phyloP scores from a whole-genome alignment of 2,888 invertebrate species.

The Fabriciana adippe region DNA sequence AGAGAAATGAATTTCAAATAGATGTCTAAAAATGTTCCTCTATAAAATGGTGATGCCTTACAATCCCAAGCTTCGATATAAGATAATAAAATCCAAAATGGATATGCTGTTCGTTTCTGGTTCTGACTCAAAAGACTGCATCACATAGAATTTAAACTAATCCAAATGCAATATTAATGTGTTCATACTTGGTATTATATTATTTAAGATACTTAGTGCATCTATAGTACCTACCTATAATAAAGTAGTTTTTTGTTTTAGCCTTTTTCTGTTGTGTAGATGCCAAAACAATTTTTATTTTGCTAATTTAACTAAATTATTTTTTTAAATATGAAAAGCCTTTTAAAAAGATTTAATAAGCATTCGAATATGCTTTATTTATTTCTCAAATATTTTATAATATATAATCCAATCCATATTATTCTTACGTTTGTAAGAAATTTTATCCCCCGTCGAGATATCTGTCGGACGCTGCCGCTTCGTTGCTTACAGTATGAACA shows the following conservation, averaged over 20 bases:
- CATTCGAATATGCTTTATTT: too few species aligned
- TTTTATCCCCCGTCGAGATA: constrained; percentile 76
- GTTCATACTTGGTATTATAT: background rate
- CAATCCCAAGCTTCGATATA: constrained; percentile 68
- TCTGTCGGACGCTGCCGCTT: constrained; percentile 70
- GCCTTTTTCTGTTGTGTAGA: background rate
- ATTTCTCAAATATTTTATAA: background rate
- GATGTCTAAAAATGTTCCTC: constrained; percentile 38
- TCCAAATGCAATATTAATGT: background rate
- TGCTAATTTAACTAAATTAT: background rate
- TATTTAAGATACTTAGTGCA: too few species aligned
- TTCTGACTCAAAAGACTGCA: constrained; percentile 40
- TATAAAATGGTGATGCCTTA: constrained; percentile 53
- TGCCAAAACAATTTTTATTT: background rate
- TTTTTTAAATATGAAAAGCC: background rate
- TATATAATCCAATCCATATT: constrained; percentile 53
- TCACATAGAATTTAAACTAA: background rate
- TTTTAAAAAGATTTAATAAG: too few species aligned
- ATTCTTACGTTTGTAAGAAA: constrained; percentile 68
- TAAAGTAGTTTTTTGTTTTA: background rate
- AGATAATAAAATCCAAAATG: constrained; percentile 74
- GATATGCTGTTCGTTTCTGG: constrained; percentile 65
- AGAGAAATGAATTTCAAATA: constrained; percentile 57
- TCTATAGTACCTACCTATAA: too few species aligned
- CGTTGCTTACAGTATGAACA: constrained; percentile 55